phyloP scores from a whole-genome alignment of 2,113 vertebrate species.

The Lampris megalopsis region DNA sequence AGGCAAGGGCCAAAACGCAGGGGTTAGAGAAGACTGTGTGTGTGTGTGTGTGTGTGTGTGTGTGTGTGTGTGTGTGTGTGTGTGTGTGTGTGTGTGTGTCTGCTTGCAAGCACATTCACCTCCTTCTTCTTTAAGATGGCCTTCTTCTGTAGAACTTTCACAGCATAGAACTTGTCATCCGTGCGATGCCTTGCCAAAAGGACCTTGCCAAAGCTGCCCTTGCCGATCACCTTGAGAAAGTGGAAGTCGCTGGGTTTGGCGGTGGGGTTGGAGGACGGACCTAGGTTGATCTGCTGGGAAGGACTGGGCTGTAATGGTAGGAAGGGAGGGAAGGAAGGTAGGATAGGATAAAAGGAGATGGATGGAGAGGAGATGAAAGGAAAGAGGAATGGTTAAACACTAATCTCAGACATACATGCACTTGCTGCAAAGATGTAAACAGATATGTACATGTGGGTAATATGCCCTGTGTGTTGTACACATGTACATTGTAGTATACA shows the following conservation, averaged over 20 bases:
- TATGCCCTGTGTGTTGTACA: background rate
- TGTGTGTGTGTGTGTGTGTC: no score
- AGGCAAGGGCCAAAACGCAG: constrained; percentile 11
- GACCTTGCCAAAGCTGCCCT: constrained; percentile 98
- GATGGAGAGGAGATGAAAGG: constrained; percentile 1
- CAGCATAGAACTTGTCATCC: constrained; percentile 96
- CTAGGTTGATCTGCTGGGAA: constrained; percentile 97
- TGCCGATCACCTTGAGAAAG: constrained; percentile 98
- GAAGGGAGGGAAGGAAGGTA: constrained; percentile 11
- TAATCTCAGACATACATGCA: background rate
- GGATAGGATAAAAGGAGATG: background rate
- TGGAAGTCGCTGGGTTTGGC: constrained; percentile 98
- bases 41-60: background rate
- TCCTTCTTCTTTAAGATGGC: constrained; percentile 99
- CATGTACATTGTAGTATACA: background rate
- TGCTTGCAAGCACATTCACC: constrained; percentile 75
- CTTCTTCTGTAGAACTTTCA: constrained; percentile 98
- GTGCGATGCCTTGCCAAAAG: constrained; percentile 93
- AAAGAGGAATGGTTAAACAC: background rate
- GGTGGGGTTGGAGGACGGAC: constrained; percentile 96
- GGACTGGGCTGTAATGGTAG: constrained; percentile 89
- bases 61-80: background rate
- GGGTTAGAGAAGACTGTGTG: background rate
- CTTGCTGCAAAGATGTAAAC: constrained; percentile 5
- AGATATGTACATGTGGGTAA: background rate